Percentiles rank a stretch among this genome's conserved stretches.
These are phyloP conservation scores for Meganola albula DNA, from an alignment of 2,888 invertebrate genomes.

Conservation along the genomic window DNA sequence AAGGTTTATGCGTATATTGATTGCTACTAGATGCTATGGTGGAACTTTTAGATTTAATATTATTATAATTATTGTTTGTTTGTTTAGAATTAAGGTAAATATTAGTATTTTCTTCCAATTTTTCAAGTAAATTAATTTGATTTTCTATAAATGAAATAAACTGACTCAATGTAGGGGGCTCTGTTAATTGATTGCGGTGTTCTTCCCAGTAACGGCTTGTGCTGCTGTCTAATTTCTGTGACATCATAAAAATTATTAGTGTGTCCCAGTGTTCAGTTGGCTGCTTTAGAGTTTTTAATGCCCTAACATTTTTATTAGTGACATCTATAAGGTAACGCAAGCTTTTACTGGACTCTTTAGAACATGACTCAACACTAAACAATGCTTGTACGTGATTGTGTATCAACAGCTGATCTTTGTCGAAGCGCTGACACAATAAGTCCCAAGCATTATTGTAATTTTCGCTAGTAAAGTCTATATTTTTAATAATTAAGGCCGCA, in stretches of 20 bases:
- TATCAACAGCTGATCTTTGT: slow-evolving; percentile 7
- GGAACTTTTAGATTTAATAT: not conserved
- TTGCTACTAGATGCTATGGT: not conserved
- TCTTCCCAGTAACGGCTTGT: slow-evolving; percentile 9
- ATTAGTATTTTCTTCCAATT: not conserved
- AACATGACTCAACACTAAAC: not conserved
- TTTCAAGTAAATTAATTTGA: slow-evolving; percentile 2
- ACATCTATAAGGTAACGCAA: slow-evolving; percentile 5
- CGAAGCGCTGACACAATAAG: slow-evolving; percentile 6
- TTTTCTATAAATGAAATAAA: slow-evolving; percentile 1
- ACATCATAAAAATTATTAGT: slow-evolving; percentile 9
- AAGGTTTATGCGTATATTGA: not conserved
- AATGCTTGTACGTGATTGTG: slow-evolving; percentile 5
- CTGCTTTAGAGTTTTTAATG: slow-evolving; percentile 9
- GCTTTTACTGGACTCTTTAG: not conserved
- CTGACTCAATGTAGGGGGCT: not conserved
- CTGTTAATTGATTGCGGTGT: not conserved
- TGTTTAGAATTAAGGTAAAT: not conserved
- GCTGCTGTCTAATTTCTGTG: slow-evolving; percentile 6
- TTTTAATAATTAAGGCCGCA: slow-evolving; percentile 2
- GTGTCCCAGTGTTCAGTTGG: slow-evolving; percentile 8
- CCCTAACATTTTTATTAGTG: slow-evolving; percentile 8
- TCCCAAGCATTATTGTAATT: slow-evolving; percentile 6
- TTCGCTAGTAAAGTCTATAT: slow-evolving; percentile 1
- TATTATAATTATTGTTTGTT: not conserved